Evolutionary conservation across 2,888 invertebrate genomes (phyloP).

Genomic region (Tenthredo livida): DNA sequence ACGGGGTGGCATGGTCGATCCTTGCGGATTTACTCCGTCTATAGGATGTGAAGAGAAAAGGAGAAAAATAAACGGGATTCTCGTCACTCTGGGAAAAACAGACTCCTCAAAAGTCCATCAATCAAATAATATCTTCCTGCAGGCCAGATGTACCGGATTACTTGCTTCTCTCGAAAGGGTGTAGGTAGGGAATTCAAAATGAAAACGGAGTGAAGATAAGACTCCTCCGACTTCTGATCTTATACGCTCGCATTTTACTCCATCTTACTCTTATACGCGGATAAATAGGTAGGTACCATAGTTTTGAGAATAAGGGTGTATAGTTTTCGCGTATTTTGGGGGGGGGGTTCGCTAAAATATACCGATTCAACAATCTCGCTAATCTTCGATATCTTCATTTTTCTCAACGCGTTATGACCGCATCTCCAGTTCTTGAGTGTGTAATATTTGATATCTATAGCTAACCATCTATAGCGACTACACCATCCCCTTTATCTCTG

Average conservation of each 20-base stretch:
- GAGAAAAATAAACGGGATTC: not conserved
- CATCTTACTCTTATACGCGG: not conserved
- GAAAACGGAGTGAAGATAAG: not conserved
- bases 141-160: not conserved
- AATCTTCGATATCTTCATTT: not conserved
- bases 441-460: not conserved
- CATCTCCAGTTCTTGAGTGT: not conserved
- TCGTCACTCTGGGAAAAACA: conserved; percentile 3
- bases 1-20: not conserved
- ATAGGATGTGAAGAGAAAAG: not conserved
- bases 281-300: not conserved
- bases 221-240: not conserved
- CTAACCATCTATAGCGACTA: not conserved
- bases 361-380: no score
- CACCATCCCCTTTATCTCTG: not conserved
- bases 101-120: conserved; percentile 6
- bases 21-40: not conserved
- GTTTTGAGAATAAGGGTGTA: no score
- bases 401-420: not conserved
- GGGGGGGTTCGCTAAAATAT: not conserved
- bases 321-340: no score
- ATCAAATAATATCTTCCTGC: conserved; percentile 22
- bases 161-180: not conserved
- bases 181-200: not conserved
- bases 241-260: not conserved